Conservation (phyloP, 2,888 invertebrate species). For the Morpho helenor region DNA sequence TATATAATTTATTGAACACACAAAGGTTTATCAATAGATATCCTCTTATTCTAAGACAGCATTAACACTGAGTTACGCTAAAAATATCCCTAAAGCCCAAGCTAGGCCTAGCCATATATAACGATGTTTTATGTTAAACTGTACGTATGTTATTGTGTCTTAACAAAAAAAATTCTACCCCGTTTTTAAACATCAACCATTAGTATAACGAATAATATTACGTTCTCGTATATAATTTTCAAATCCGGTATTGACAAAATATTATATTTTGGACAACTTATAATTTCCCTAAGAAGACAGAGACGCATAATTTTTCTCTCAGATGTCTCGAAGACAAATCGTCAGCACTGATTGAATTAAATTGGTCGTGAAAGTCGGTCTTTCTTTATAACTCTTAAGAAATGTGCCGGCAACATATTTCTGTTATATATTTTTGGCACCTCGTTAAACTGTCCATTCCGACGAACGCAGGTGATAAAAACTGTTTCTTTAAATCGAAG, state of each 20-base stretch:
- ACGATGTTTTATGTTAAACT: no score
- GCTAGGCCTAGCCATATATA: no score
- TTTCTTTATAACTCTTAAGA: constrained; percentile 22
- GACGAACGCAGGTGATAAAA: constrained; percentile 27
- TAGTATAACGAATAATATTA: no score
- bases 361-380: constrained; percentile 29
- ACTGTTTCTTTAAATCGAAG: constrained; percentile 9
- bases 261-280: constrained; percentile 4
- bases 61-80: no score
- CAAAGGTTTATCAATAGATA: no score
- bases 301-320: constrained; percentile 14
- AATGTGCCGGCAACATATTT: constrained; percentile 18
- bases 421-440: constrained; percentile 27
- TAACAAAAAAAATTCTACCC: no score
- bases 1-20: no score
- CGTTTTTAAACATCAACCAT: no score
- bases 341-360: constrained; percentile 27
- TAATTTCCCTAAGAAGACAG: constrained; percentile 19
- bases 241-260: neutral
- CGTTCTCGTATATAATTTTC: no score
- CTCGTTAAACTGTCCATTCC: constrained; percentile 25
- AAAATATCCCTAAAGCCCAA: no score
- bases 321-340: constrained; percentile 18
- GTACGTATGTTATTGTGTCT: no score
- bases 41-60: no score